phyloP scores from a whole-genome alignment of 1,140 invertebrate species.

The Scaptomyza graminum region DNA sequence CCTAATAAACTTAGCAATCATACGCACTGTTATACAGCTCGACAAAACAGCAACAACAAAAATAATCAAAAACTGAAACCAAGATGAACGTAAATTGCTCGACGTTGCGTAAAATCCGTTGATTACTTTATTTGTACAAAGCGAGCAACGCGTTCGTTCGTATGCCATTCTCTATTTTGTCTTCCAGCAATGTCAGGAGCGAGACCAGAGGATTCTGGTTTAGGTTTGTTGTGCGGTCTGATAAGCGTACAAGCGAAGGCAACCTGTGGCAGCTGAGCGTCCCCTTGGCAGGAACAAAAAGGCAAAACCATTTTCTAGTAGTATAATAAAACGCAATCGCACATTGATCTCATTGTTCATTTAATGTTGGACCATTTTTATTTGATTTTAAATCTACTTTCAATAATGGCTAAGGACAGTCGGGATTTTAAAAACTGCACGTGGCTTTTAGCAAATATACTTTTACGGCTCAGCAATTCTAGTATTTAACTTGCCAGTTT shows the following conservation, averaged over 20 bases:
- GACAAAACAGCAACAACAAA: neutral
- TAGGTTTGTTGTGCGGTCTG: slow-evolving; percentile 46
- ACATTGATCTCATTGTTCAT: slow-evolving; percentile 45
- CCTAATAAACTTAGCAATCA: slow-evolving; percentile 68
- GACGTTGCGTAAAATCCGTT: slow-evolving; percentile 75
- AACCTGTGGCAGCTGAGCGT: slow-evolving; percentile 58
- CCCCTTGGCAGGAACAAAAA: neutral
- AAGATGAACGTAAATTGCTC: slow-evolving; percentile 54
- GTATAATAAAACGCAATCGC: slow-evolving; percentile 48
- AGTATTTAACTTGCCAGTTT: neutral
- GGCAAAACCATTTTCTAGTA: neutral
- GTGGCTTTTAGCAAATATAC: slow-evolving; percentile 48
- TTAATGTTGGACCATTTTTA: slow-evolving; percentile 51
- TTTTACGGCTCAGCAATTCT: slow-evolving; percentile 47
- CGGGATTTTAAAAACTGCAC: slow-evolving; percentile 3
- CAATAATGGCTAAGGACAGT: slow-evolving; percentile 49
- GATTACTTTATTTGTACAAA: slow-evolving; percentile 80
- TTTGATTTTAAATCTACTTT: slow-evolving; percentile 73
- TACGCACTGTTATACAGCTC: slow-evolving; percentile 51
- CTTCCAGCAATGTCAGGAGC: slow-evolving; percentile 9
- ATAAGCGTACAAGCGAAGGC: slow-evolving; percentile 50
- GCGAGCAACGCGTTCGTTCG: slow-evolving; percentile 41
- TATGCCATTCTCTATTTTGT: slow-evolving; percentile 30
- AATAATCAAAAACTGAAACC: slow-evolving; percentile 14
- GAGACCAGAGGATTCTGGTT: neutral